These are phyloP conservation scores for Drosophila mojavensis DNA, from an alignment of 1,140 invertebrate genomes.

Conservation along the genomic window DNA sequence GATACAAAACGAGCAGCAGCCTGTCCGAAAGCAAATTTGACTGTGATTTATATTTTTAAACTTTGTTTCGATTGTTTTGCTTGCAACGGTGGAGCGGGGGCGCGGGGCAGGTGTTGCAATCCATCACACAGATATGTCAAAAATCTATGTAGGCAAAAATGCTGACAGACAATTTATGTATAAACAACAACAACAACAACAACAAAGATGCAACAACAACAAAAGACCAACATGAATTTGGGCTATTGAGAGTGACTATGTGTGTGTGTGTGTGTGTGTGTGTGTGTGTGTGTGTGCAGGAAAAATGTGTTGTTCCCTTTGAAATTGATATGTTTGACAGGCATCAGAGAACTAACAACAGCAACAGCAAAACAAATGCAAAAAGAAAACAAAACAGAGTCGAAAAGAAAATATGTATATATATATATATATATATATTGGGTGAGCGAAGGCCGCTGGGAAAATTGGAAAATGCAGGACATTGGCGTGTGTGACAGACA, in stretches of 20 bases:
- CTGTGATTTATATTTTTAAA: conserved; percentile 73
- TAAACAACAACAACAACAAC: conserved; percentile 45
- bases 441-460: conserved; percentile 17
- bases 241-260: not conserved
- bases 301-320: conserved; percentile 49
- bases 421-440: too few species aligned
- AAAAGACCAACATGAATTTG: conserved; percentile 22
- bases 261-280: not conserved
- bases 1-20: conserved; percentile 27
- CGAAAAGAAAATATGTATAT: conserved; percentile 41
- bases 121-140: conserved; percentile 72
- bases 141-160: conserved; percentile 65
- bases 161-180: conserved; percentile 70
- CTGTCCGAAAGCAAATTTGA: conserved; percentile 57
- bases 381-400: conserved; percentile 41
- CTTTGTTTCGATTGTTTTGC: conserved; percentile 33
- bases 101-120: conserved; percentile 52
- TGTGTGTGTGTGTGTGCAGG: not conserved
- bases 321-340: conserved; percentile 79
- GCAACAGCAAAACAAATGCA: conserved; percentile 12
- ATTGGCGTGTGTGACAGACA: not conserved
- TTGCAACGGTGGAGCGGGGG: not conserved
- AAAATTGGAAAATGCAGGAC: conserved; percentile 43
- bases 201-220: conserved; percentile 4
- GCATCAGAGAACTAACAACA: conserved; percentile 44